phyloP scores from a whole-genome alignment of 2,888 invertebrate species.

The Diaphora mendica region DNA sequence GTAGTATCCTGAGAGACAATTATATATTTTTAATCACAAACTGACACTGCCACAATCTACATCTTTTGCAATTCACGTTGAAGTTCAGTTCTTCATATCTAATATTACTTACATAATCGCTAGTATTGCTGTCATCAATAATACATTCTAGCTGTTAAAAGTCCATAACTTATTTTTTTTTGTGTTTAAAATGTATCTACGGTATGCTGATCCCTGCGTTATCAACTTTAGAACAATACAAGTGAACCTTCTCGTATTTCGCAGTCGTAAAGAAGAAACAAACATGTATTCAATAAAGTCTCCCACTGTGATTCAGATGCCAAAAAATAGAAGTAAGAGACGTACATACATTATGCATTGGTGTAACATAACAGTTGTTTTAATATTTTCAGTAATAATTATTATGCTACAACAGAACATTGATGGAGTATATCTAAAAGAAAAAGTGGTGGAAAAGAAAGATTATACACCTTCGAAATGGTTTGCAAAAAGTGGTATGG shows the following conservation, averaged over 20 bases:
- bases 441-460: slow-evolving; percentile 32
- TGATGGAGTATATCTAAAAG: slow-evolving; percentile 1
- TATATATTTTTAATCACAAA: too few relatives aligned
- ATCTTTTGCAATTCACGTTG: too few relatives aligned
- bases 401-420: not conserved
- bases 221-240: slow-evolving; percentile 18
- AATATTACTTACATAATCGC: too few relatives aligned
- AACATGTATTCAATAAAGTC: not conserved
- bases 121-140: too few relatives aligned
- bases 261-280: slow-evolving; percentile 10
- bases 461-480: slow-evolving; percentile 69
- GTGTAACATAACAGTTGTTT: not conserved
- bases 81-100: too few relatives aligned
- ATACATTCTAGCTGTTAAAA: not conserved
- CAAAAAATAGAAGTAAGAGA: not conserved
- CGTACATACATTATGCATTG: slow-evolving; percentile 8
- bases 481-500: slow-evolving; percentile 71
- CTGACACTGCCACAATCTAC: too few relatives aligned
- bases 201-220: not conserved
- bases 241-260: slow-evolving; percentile 17
- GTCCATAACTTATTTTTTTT: too few relatives aligned
- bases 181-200: not conserved
- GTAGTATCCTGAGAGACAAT: too few relatives aligned
- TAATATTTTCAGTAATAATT: not conserved
- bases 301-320: not conserved